Conservation (phyloP, 2,888 invertebrate species). For the Proisotoma minuta region DNA sequence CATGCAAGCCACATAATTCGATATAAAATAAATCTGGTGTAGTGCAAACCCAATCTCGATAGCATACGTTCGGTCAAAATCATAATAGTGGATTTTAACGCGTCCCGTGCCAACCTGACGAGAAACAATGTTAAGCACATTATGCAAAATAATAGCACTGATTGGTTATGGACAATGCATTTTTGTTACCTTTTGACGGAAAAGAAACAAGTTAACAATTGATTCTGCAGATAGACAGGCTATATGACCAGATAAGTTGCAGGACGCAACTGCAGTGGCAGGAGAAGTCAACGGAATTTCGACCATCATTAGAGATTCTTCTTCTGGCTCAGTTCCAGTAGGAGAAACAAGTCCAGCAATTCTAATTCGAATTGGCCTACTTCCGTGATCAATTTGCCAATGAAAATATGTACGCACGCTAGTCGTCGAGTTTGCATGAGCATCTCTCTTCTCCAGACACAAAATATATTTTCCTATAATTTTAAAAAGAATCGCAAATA, state of each 20-base stretch:
- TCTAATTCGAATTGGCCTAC: constrained; percentile 59
- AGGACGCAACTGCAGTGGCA: constrained; percentile 38
- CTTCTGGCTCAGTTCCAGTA: constrained; percentile 60
- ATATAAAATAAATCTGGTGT: constrained; percentile 30
- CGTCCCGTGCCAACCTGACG: too few relatives aligned
- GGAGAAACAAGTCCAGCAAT: constrained; percentile 72
- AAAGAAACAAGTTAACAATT: constrained; percentile 40
- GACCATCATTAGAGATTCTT: constrained; percentile 51
- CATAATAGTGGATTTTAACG: constrained; percentile 40
- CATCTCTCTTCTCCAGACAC: constrained; percentile 56
- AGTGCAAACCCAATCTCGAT: constrained; percentile 37
- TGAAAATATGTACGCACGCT: constrained; percentile 70
- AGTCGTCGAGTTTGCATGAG: constrained; percentile 17
- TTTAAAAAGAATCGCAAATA: constrained; percentile 24
- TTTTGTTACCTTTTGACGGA: constrained; percentile 43
- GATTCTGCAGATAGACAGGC: constrained; percentile 39
- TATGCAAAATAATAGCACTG: too few relatives aligned
- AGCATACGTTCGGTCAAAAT: constrained; percentile 44
- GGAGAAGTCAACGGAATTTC: constrained; percentile 50
- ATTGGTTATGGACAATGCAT: too few relatives aligned
- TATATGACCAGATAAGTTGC: constrained; percentile 38
- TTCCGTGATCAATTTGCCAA: constrained; percentile 59
- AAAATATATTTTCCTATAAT: constrained; percentile 61
- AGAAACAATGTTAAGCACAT: too few relatives aligned
- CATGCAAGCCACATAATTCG: constrained; percentile 34